These are phyloP conservation scores for Heliopora coerulea DNA, from an alignment of 92 coral and sea anemone genomes.

Conservation along the genomic window DNA sequence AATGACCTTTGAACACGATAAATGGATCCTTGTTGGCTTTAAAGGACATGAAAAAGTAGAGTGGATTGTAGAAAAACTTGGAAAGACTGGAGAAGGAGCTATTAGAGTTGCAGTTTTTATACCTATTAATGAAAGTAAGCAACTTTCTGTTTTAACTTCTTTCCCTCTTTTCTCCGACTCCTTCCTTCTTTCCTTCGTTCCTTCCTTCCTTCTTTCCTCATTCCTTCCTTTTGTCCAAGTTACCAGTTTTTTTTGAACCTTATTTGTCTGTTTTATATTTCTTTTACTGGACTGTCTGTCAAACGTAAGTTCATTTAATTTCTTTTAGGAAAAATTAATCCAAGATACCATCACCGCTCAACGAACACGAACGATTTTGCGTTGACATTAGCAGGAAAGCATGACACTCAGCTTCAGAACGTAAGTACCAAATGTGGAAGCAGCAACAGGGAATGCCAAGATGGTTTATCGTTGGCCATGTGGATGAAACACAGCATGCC, in stretches of 20 bases:
- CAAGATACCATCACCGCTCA: not conserved
- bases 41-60: slow-evolving; percentile 11
- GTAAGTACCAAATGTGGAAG: slow-evolving; percentile 9
- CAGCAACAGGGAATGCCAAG: slow-evolving; percentile 2
- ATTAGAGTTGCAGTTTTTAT: slow-evolving; percentile 15
- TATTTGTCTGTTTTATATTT: no score
- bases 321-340: slow-evolving; percentile 9
- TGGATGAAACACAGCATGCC: slow-evolving; percentile 21
- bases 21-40: slow-evolving; percentile 18
- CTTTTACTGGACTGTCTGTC: no score
- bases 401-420: not conserved
- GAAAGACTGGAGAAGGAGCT: not conserved
- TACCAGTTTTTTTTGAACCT: no score
- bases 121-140: slow-evolving; percentile 24
- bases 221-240: not conserved
- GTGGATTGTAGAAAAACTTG: slow-evolving; percentile 25
- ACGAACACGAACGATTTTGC: not conserved
- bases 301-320: not conserved
- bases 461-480: slow-evolving; percentile 24
- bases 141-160: not conserved
- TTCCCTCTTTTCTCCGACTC: not conserved
- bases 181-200: not conserved
- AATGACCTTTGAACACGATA: not conserved
- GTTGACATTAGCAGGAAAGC: slow-evolving; percentile 7
- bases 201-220: not conserved